Percentiles rank a stretch among this genome's conserved stretches.
phyloP scores from a whole-genome alignment of 1,140 invertebrate genomes.

The Dufourea novaeangliae region DNA sequence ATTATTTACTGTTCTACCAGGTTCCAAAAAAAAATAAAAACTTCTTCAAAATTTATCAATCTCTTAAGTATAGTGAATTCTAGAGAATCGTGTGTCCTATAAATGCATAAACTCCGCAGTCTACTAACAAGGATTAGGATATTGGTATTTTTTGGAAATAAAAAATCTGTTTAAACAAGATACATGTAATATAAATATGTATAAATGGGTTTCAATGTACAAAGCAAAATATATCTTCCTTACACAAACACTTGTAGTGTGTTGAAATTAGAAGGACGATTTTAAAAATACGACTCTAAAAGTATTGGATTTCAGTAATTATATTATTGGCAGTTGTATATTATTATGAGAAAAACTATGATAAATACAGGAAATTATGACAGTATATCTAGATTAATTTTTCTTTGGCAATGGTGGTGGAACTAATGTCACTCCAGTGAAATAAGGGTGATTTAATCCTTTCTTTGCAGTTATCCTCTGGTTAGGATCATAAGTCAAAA shows the following conservation, averaged over 20 bases:
- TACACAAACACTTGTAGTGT: conserved; percentile 22
- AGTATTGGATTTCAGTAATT: conserved; percentile 15
- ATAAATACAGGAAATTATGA: conserved; percentile 28
- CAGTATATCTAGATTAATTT: conserved; percentile 64
- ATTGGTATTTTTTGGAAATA: background rate
- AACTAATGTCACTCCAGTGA: conserved; percentile 86
- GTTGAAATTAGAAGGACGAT: conserved; percentile 9
- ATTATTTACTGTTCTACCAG: no score
- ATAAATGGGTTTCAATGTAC: conserved; percentile 29
- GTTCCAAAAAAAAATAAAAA: no score
- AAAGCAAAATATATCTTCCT: conserved; percentile 43
- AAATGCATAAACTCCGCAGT: no score
- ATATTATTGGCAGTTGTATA: conserved; percentile 32
- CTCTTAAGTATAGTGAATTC: no score
- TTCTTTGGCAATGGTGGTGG: conserved; percentile 80
- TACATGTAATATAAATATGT: conserved; percentile 29
- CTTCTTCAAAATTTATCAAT: no score
- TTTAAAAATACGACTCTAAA: background rate
- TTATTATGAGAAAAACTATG: conserved; percentile 25
- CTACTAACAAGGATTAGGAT: background rate
- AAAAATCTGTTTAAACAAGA: conserved; percentile 27
- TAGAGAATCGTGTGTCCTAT: no score
- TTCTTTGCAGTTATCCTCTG: conserved; percentile 89
- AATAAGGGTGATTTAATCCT: conserved; percentile 89
- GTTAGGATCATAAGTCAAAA: conserved; percentile 92